These are phyloP conservation scores for Carduelis carduelis DNA, from an alignment of 2,797 vertebrate species.

Conservation along the genomic window DNA sequence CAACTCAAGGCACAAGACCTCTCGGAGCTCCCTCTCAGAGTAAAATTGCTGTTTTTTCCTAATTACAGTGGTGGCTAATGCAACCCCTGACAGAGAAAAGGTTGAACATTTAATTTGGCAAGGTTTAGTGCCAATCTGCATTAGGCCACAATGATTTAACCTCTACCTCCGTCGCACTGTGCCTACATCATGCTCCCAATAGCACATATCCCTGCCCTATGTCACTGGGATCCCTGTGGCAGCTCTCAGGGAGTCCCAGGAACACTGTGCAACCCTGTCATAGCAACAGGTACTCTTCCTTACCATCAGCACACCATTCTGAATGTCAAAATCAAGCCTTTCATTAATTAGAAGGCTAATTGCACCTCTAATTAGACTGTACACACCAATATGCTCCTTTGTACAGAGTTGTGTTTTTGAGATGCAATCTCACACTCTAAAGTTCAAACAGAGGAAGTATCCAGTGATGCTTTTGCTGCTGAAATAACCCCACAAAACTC, in stretches of 20 bases:
- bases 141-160: slow-evolving; percentile 7
- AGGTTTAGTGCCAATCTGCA: slow-evolving; percentile 11
- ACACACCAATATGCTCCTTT: background rate
- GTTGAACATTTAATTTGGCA: slow-evolving; percentile 33
- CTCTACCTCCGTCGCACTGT: background rate
- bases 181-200: background rate
- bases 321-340: background rate
- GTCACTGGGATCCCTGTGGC: background rate
- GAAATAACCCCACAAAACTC: background rate
- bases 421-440: background rate
- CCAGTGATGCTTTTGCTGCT: background rate
- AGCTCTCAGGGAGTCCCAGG: background rate
- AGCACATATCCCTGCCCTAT: background rate
- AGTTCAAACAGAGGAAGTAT: background rate
- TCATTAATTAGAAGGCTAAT: background rate
- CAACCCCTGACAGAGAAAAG: slow-evolving; percentile 25
- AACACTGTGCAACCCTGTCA: background rate
- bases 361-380: background rate
- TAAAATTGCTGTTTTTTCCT: slow-evolving; percentile 4
- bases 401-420: background rate
- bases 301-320: background rate
- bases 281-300: background rate
- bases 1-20: background rate
- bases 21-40: background rate
- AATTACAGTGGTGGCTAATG: slow-evolving; percentile 31